Evolutionary conservation across 2,113 vertebrate genomes (phyloP), one percentile per base, ranked within the genome.

Genomic region (Vimba vimba): DNA sequence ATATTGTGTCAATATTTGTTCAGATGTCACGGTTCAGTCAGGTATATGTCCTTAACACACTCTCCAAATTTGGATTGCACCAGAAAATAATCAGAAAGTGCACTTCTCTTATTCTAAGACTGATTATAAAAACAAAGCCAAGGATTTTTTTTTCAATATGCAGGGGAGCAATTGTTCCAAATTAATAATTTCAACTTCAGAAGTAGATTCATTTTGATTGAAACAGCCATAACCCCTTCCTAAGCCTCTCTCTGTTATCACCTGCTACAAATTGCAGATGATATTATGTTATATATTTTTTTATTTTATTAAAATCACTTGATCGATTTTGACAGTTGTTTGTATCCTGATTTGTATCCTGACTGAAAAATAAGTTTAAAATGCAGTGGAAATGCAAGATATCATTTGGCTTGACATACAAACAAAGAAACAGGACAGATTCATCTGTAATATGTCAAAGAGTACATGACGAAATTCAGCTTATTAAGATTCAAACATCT

Each of bases 311-410:
- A n/a, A n/a, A n/a, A n/a, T n/a, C n/a, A n/a, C 7, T 43, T 43
- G 39, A 39, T 9, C 3, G 19, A 79, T 62, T n/a, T 62, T 64
- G 78, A 19, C 59, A 47, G 23, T 81, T 81, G 39, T 66, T 81
- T 81, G 39, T 80, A 13, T 43, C 39, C 59, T 62, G 59, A 36
- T 27, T 80, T 80, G 23, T 64, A 25, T 64, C 79, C n/a, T 30
- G 19, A 39, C 21, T 78, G 50, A 79, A 80, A 25, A 79, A 62
- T 25, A 19, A 1, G 1, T n/a, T 60, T 60, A 79, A 78, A 79
- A 79, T 39, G 21, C 36, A 79, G 7, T 43, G n/a, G 4, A 80
- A 4, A 62, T 23, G 23, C 33, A 80, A 45, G 2, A 25, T 45
- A 7, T 45, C 23, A 0, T 23, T 45, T 45, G 57, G 4, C 78